Percentiles rank a stretch among this genome's conserved stretches.
These are phyloP conservation scores for Amphimallon solstitiale DNA, from an alignment of 2,888 invertebrate species.

Conservation along the genomic window DNA sequence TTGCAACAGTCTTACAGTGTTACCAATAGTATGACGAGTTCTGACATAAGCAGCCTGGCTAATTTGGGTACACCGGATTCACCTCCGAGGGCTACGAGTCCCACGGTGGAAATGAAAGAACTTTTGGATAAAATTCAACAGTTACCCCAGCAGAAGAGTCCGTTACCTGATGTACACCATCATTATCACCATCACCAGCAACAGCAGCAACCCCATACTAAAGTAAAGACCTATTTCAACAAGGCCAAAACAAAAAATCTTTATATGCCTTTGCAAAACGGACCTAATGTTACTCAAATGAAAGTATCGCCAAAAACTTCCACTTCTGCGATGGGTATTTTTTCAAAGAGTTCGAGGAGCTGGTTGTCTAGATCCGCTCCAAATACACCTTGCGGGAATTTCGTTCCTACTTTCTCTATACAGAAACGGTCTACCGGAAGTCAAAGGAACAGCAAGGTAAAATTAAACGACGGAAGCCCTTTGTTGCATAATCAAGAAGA, in stretches of 20 bases:
- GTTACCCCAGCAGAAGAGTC: constrained; percentile 67
- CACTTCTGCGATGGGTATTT: constrained; percentile 29
- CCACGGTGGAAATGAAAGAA: constrained; percentile 79
- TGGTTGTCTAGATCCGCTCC: constrained; percentile 83
- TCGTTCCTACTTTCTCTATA: constrained; percentile 72
- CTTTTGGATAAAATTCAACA: constrained; percentile 78
- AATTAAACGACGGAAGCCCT: constrained; percentile 72
- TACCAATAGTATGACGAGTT: constrained; percentile 65
- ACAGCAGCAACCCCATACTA: constrained; percentile 38
- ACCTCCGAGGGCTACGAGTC: constrained; percentile 85
- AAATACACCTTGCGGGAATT: constrained; percentile 77
- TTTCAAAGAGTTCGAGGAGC: constrained; percentile 56
- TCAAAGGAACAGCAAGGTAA: constrained; percentile 64
- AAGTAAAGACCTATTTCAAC: constrained; percentile 62
- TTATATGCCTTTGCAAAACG: constrained; percentile 72
- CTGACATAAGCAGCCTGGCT: constrained; percentile 76
- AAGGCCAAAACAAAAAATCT: constrained; percentile 73
- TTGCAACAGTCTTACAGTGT: constrained; percentile 57
- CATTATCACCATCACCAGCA: constrained; percentile 47
- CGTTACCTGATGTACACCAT: constrained; percentile 50
- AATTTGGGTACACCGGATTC: constrained; percentile 76
- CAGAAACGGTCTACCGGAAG: constrained; percentile 64
- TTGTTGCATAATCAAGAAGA: constrained; percentile 68
- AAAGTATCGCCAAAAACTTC: constrained; percentile 48
- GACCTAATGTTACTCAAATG: constrained; percentile 45